Percentiles rank a stretch among this genome's conserved stretches.
Evolutionary conservation across 2,113 vertebrate species (phyloP).

Genomic region (Bufo gargarizans): DNA sequence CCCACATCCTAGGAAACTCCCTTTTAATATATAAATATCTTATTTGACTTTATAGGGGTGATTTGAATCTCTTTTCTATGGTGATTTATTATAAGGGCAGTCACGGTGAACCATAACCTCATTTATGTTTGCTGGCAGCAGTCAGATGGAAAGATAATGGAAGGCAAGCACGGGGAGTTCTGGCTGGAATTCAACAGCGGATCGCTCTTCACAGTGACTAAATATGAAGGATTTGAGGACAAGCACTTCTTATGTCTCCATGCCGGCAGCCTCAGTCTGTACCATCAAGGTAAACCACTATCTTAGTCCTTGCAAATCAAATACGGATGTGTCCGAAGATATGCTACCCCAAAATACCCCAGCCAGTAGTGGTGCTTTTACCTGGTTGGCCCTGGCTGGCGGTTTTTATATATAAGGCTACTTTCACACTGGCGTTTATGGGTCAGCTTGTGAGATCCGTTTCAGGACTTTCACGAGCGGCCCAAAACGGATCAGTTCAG

Average conservation of each 20-base stretch:
- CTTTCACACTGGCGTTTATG: too few species aligned
- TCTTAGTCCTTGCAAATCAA: not conserved
- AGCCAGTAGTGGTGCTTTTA: too few species aligned
- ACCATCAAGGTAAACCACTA: constrained; percentile 86
- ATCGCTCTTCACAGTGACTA: constrained; percentile 88
- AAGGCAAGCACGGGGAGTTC: constrained; percentile 91
- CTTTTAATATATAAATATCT: too few species aligned
- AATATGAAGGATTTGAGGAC: constrained; percentile 92
- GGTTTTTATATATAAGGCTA: too few species aligned
- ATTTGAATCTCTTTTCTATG: not conserved
- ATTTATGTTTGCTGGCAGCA: constrained; percentile 67
- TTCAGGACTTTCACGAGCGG: too few species aligned
- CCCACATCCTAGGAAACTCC: not conserved
- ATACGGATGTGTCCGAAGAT: too few species aligned
- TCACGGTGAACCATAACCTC: not conserved
- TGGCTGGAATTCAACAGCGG: constrained; percentile 90
- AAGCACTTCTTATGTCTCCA: constrained; percentile 95
- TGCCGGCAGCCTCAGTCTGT: constrained; percentile 83
- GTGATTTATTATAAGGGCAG: not conserved
- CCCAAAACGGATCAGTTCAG: too few species aligned
- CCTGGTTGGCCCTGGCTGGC: too few species aligned
- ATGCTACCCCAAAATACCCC: too few species aligned
- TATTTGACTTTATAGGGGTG: too few species aligned
- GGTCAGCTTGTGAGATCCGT: too few species aligned
- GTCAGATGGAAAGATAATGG: constrained; percentile 77